phyloP scores from a whole-genome alignment of 2,113 vertebrate species.

The Grus americana region DNA sequence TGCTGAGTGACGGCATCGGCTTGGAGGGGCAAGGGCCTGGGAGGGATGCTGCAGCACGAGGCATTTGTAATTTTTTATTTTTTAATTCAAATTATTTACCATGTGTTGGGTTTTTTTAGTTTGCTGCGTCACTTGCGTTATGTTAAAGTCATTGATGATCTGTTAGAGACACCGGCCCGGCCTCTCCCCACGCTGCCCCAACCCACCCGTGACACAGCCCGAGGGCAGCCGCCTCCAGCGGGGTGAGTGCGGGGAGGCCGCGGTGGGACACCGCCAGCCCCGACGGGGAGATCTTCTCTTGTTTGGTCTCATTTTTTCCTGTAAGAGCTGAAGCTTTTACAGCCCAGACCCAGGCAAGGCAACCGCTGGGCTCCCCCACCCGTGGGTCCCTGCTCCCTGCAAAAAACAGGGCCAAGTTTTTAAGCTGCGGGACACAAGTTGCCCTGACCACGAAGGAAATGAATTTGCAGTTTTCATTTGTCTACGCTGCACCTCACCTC shows the following conservation, averaged over 20 bases:
- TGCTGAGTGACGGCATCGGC: rapidly evolving
- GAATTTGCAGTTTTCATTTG: neutral
- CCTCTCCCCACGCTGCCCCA: neutral
- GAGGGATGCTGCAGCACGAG: neutral
- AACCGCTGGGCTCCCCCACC: neutral
- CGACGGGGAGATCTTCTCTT: neutral
- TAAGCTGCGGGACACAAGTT: too few species aligned
- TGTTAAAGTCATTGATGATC: neutral
- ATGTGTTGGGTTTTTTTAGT: too few species aligned
- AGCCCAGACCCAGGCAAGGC: neutral
- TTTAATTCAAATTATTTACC: neutral
- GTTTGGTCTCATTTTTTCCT: neutral
- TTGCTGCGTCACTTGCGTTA: neutral
- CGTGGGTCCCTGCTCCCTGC: rapidly evolving
- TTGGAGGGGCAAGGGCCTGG: neutral
- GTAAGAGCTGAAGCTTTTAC: neutral
- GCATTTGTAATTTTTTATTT: neutral
- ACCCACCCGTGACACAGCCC: neutral
- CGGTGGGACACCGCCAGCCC: rapidly evolving
- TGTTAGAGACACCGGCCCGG: neutral
- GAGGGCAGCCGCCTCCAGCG: rapidly evolving
- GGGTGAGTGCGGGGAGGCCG: neutral
- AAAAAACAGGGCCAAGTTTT: too few species aligned
- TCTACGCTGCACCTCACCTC: neutral
- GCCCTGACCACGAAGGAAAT: neutral